These are phyloP conservation scores for Semnopithecus entellus DNA, from an alignment of 2,113 vertebrate species.

Conservation along the genomic window DNA sequence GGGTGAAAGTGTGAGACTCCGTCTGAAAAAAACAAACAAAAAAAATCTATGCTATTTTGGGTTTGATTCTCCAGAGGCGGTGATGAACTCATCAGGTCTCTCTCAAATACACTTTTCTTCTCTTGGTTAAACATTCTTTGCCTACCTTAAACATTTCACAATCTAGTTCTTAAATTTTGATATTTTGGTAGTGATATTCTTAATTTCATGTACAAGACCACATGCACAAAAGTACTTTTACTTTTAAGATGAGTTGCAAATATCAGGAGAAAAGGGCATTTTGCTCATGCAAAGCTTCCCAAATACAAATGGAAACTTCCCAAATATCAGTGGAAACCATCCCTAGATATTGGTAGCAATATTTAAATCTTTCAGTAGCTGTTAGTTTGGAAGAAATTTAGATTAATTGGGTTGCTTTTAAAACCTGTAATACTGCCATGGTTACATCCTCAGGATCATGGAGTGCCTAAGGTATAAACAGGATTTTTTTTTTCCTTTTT, in stretches of 20 bases:
- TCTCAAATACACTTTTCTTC: background rate
- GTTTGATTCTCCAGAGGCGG: background rate
- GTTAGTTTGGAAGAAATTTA: conserved; percentile 49
- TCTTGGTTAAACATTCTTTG: background rate
- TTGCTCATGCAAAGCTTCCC: background rate
- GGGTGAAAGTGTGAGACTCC: accelerated
- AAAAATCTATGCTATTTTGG: accelerated
- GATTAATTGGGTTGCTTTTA: conserved; percentile 46
- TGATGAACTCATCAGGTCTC: accelerated
- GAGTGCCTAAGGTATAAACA: conserved; percentile 1
- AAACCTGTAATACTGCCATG: background rate
- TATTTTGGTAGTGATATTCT: background rate
- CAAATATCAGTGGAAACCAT: conserved; percentile 4
- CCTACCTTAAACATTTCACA: background rate
- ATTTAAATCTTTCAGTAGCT: conserved; percentile 55
- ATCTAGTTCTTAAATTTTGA: background rate
- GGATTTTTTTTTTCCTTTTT: conserved; percentile 14
- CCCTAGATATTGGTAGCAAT: background rate
- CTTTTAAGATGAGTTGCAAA: background rate
- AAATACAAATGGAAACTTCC: background rate
- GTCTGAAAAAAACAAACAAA: too few species aligned
- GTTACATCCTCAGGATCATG: conserved; percentile 57
- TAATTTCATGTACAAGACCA: background rate
- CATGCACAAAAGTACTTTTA: background rate
- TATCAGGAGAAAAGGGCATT: conserved; percentile 16